Percentiles rank a stretch among this genome's conserved stretches.
Conservation (phyloP, 2,113 vertebrate genomes). For the Enhydra lutris region DNA sequence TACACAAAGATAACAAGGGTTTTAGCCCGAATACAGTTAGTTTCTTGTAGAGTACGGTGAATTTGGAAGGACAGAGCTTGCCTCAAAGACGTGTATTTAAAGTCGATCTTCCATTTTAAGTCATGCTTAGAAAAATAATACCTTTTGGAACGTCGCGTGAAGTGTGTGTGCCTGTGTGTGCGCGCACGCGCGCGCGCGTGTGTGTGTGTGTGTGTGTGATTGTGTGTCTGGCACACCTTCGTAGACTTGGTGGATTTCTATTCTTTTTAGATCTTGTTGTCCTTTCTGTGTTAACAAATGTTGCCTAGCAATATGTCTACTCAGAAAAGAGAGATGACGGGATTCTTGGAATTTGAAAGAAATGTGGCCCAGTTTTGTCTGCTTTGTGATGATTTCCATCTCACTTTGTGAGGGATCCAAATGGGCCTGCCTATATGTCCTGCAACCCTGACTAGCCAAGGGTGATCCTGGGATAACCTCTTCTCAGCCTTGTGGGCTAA, state of each 20-base stretch:
- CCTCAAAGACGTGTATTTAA: neutral
- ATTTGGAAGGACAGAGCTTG: neutral
- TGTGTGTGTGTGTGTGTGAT: neutral
- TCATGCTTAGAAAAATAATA: neutral
- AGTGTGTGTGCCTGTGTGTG: neutral
- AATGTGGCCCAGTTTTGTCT: neutral
- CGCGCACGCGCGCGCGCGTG: accelerated
- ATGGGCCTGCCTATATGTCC: neutral
- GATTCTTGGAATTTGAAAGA: neutral
- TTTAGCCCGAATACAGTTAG: neutral
- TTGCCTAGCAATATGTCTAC: slow-evolving; percentile 13
- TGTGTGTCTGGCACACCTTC: neutral
- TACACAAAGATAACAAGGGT: neutral
- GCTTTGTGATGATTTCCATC: neutral
- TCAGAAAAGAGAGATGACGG: neutral
- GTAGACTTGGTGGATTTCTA: neutral
- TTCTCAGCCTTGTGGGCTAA: neutral
- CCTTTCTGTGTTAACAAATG: neutral
- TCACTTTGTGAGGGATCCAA: neutral
- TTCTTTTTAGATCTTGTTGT: neutral
- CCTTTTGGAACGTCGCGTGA: neutral
- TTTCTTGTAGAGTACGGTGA: neutral
- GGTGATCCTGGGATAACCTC: neutral
- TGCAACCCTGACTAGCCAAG: neutral
- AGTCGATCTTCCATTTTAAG: neutral